Evolutionary conservation across 1,140 invertebrate genomes (phyloP).

Genomic region (Temnothorax nylanderi): DNA sequence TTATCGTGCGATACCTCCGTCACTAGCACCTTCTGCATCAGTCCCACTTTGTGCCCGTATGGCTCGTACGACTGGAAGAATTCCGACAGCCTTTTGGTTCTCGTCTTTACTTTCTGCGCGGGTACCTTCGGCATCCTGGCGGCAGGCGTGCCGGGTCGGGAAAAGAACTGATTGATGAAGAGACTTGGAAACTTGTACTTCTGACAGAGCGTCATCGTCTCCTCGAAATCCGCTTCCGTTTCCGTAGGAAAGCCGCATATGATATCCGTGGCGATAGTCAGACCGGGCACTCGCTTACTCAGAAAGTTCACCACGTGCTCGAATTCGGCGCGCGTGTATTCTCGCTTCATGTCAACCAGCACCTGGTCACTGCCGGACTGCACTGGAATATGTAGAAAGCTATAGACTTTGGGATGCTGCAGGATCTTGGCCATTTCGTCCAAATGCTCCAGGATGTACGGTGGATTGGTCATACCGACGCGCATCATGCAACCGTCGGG

Average conservation of each 20-base stretch:
- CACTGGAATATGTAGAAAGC: conserved; percentile 98
- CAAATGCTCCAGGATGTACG: conserved; percentile 98
- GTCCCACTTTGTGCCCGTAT: conserved; percentile 92
- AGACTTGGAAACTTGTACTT: conserved; percentile 97
- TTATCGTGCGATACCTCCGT: conserved; percentile 97
- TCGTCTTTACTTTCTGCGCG: conserved; percentile 94
- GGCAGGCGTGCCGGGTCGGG: conserved; percentile 97
- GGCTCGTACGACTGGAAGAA: conserved; percentile 97
- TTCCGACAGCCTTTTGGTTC: conserved; percentile 95
- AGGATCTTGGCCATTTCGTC: conserved; percentile 96
- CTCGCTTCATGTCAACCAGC: conserved; percentile 97
- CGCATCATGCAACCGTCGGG: conserved; percentile 95
- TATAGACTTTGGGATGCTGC: conserved; percentile 95
- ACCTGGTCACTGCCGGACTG: conserved; percentile 98
- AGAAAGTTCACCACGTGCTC: conserved; percentile 95
- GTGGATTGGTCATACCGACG: conserved; percentile 99
- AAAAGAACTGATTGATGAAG: conserved; percentile 99
- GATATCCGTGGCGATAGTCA: conserved; percentile 99
- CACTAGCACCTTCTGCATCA: conserved; percentile 93
- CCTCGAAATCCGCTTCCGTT: conserved; percentile 95
- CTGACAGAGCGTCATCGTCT: conserved; percentile 93
- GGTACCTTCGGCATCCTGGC: conserved; percentile 94
- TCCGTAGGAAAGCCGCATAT: conserved; percentile 99
- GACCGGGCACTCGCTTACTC: conserved; percentile 90
- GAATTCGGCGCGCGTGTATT: conserved; percentile 96